Base-by-base conservation (phyloP, 2,888 invertebrate genomes). In the Troides helena region DNA sequence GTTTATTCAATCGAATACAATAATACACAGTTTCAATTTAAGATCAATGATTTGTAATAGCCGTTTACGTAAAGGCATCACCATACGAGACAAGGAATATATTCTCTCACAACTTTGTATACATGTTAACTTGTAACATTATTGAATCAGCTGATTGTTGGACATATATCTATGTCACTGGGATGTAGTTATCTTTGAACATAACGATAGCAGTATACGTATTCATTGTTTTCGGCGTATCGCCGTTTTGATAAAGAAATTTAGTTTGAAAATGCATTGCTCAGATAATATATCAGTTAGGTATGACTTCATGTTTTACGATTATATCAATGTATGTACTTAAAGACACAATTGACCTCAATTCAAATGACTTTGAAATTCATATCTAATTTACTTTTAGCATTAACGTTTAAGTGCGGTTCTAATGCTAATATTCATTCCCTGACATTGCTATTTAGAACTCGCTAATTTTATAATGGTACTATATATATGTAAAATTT, bases 221-320 rank as follows among this genome's bases (percentile, higher is more conserved):
- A 65, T 63, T 71, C 67, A 71, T 67, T 65, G 65, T 71, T 71
- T 71, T 71, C 67, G 67, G 67, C 21, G 67, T 71, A 71, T 65
- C 67, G 70, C 70, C 59, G 25, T 67, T 17, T 56, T 71, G 70
- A 71, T 71, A 71, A 70, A 62, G 61, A 57, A 65, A 65, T 71
- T 71, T 71, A 71, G 67, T 71, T 68, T 58, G 67, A 71, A 69
- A 71, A 67, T 71, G 67, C 70, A 58, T n/a, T 71, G 70, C 46
- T 60, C 36, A 67, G 67, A 68, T 71, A 71, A 61, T 65, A 39
- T 71, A 71, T 67, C 62, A 67, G 67, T 57, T 30, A 23, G 8
- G 61, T 65, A 64, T 58, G 67, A 67, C 67, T 71, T 70, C 67
- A 71, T 57, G 46, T 65, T 65, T 67, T 64, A 70, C 63, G 56